phyloP scores from a whole-genome alignment of 2,113 vertebrate species.

The Pardalotus punctatus region DNA sequence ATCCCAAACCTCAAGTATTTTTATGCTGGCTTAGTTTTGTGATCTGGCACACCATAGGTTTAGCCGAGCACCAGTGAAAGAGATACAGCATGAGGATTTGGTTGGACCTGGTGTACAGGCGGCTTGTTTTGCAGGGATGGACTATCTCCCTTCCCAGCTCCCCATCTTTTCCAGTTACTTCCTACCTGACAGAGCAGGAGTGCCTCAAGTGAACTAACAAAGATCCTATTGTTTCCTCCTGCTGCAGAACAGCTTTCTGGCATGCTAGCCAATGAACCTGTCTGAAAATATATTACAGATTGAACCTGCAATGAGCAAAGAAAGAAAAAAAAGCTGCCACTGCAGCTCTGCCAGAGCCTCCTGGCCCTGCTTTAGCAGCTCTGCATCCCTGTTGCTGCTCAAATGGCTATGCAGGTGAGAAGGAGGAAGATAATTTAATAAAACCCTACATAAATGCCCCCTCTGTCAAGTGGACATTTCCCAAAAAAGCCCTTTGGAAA shows the following conservation, averaged over 20 bases:
- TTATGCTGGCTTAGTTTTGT: background rate
- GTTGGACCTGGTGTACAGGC: background rate
- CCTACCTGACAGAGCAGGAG: background rate
- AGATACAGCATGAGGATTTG: background rate
- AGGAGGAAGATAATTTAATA: background rate
- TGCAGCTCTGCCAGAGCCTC: background rate
- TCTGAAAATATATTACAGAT: background rate
- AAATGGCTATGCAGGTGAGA: accelerated
- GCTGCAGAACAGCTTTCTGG: background rate
- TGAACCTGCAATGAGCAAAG: background rate
- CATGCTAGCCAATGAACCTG: background rate
- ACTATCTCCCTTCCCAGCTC: background rate
- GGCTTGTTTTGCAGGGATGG: background rate
- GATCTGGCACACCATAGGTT: background rate
- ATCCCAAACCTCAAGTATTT: background rate
- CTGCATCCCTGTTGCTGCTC: background rate
- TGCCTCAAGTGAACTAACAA: background rate
- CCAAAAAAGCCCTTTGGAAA: background rate
- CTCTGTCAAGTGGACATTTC: background rate
- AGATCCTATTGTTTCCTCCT: background rate
- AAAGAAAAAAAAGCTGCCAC: background rate
- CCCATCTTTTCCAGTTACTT: background rate
- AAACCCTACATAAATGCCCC: background rate
- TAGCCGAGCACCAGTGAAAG: background rate
- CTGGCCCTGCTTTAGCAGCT: background rate